Evolutionary conservation across 2,113 vertebrate genomes (phyloP).

Genomic region (Hyperopisus bebe): DNA sequence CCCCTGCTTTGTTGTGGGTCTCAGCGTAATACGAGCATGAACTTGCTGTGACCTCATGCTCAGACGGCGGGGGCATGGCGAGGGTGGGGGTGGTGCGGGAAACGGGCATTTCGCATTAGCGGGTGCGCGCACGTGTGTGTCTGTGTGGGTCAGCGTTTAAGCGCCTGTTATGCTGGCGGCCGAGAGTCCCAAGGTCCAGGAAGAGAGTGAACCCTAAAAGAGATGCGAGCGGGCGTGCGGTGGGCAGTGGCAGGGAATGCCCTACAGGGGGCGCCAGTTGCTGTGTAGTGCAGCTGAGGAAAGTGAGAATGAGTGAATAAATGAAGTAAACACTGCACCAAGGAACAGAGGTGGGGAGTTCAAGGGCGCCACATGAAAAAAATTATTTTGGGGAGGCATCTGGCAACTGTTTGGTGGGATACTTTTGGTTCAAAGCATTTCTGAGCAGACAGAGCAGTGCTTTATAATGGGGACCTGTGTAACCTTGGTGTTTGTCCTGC

Average conservation of each 20-base stretch:
- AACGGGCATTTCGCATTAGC: background rate
- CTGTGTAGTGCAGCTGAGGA: background rate
- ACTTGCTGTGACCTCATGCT: background rate
- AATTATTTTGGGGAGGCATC: background rate
- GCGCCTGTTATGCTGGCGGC: background rate
- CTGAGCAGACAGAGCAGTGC: background rate
- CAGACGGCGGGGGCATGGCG: background rate
- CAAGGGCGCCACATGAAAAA: background rate
- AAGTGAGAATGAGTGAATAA: background rate
- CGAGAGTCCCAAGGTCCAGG: background rate
- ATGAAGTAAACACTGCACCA: background rate
- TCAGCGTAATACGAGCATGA: conserved; percentile 7
- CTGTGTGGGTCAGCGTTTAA: background rate
- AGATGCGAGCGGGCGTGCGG: background rate
- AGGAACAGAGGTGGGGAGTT: background rate
- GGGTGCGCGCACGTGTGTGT: background rate
- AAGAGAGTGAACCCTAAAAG: background rate
- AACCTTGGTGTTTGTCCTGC: background rate
- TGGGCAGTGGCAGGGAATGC: background rate
- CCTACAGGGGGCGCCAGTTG: background rate
- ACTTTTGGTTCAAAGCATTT: background rate
- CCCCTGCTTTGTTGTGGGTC: background rate
- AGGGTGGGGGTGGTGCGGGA: background rate
- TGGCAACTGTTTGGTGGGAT: background rate
- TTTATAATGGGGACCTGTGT: background rate